phyloP scores from a whole-genome alignment of 1,140 invertebrate genomes.

The Nasonia longicornis region DNA sequence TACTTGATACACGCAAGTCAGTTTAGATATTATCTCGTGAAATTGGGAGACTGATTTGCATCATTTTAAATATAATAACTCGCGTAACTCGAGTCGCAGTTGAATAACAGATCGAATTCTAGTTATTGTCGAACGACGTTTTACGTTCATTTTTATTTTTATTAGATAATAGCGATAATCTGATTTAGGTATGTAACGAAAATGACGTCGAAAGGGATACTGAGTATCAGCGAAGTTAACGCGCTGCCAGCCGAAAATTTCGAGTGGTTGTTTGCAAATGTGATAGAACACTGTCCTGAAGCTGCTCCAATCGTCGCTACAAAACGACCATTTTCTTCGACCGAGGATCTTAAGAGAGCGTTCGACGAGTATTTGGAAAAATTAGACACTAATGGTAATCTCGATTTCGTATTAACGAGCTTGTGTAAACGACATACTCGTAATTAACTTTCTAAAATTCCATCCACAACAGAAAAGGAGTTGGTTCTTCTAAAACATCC shows the following conservation, averaged over 20 bases:
- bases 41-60: no score
- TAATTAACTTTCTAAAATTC: constrained; percentile 32
- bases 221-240: constrained; percentile 68
- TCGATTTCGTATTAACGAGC: not conserved
- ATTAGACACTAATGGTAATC: constrained; percentile 68
- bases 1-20: not conserved
- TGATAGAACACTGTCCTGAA: constrained; percentile 74
- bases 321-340: constrained; percentile 70
- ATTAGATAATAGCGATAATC: not conserved
- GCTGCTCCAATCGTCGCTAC: constrained; percentile 69
- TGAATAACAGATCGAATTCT: not conserved
- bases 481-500: constrained; percentile 73
- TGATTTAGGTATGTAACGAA: not conserved
- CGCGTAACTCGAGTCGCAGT: no score
- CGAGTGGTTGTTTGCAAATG: constrained; percentile 74
- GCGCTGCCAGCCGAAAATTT: constrained; percentile 71
- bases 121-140: not conserved
- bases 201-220: constrained; percentile 48
- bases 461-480: constrained; percentile 69
- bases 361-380: constrained; percentile 72
- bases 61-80: not conserved
- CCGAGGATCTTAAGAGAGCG: constrained; percentile 68
- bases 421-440: not conserved
- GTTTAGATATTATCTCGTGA: not conserved
- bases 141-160: not conserved